These are phyloP conservation scores for Drosophila aff. DNA, from an alignment of 1,140 invertebrate species.

Conservation along the genomic window DNA sequence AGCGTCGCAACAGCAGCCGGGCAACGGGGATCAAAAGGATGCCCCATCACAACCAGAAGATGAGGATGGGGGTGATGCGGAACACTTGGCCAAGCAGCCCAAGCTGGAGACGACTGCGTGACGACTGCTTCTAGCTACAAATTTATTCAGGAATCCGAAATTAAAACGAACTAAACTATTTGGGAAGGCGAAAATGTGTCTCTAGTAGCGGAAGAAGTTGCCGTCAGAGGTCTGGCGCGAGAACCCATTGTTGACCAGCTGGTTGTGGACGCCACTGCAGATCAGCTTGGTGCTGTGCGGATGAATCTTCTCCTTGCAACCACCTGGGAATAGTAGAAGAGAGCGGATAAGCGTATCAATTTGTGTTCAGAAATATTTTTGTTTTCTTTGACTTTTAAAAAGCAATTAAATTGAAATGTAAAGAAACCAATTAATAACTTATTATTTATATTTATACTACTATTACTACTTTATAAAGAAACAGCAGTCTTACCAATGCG, in stretches of 20 bases:
- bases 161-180: slow-evolving; percentile 13
- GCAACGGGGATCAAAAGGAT: slow-evolving; percentile 1
- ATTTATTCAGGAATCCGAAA: slow-evolving; percentile 56
- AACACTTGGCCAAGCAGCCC: slow-evolving; percentile 45
- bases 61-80: slow-evolving; percentile 1
- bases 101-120: slow-evolving; percentile 60
- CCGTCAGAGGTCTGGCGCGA: slow-evolving; percentile 88
- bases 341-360: not conserved
- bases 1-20: slow-evolving; percentile 23
- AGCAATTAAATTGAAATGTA: not conserved
- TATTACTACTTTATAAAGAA: too few relatives aligned
- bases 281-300: slow-evolving; percentile 88
- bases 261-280: slow-evolving; percentile 88
- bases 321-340: slow-evolving; percentile 84
- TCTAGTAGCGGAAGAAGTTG: slow-evolving; percentile 87
- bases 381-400: not conserved
- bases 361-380: not conserved
- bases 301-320: slow-evolving; percentile 87
- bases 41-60: slow-evolving; percentile 1
- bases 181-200: not conserved
- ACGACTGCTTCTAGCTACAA: slow-evolving; percentile 41
- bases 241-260: slow-evolving; percentile 89
- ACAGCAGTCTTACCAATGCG: slow-evolving; percentile 72
- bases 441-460: too few relatives aligned
- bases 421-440: too few relatives aligned